phyloP scores from a whole-genome alignment of 2,797 vertebrate genomes.

The Parauchenoglanis ngamensis region DNA sequence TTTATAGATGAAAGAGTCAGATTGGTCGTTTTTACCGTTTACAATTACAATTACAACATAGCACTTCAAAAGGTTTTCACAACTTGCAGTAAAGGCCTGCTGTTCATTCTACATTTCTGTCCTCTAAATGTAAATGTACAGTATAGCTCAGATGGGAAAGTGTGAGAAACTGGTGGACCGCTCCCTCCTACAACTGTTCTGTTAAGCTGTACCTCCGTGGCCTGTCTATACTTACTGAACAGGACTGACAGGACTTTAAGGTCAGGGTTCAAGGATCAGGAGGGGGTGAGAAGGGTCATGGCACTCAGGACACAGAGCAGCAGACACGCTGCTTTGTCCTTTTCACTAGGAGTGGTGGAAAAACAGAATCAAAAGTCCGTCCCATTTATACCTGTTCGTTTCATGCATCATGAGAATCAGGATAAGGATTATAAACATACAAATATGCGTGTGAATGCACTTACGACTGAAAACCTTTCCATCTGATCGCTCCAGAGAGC shows the following conservation, averaged over 20 bases:
- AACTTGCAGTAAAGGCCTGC: neutral
- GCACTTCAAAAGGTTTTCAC: neutral
- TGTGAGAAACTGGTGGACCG: neutral
- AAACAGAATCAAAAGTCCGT: slow-evolving; percentile 62
- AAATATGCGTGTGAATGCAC: neutral
- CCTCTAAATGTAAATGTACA: neutral
- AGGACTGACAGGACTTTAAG: slow-evolving; percentile 58
- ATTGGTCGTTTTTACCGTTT: neutral
- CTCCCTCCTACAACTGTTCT: no score
- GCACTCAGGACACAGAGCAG: slow-evolving; percentile 77
- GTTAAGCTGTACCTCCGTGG: neutral
- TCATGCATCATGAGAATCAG: neutral
- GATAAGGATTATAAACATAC: neutral
- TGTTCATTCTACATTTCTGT: neutral
- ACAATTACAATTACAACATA: neutral
- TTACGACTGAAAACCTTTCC: neutral
- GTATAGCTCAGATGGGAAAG: neutral
- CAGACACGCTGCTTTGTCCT: slow-evolving; percentile 72
- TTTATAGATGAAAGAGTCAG: neutral
- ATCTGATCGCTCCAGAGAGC: neutral
- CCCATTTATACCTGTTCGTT: neutral
- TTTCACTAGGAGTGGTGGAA: slow-evolving; percentile 69
- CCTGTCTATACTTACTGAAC: slow-evolving; percentile 49
- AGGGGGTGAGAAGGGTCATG: slow-evolving; percentile 61
- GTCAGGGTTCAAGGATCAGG: slow-evolving; percentile 52